These are phyloP conservation scores for Metalampra italica DNA, from an alignment of 2,888 invertebrate species.

Conservation along the genomic window DNA sequence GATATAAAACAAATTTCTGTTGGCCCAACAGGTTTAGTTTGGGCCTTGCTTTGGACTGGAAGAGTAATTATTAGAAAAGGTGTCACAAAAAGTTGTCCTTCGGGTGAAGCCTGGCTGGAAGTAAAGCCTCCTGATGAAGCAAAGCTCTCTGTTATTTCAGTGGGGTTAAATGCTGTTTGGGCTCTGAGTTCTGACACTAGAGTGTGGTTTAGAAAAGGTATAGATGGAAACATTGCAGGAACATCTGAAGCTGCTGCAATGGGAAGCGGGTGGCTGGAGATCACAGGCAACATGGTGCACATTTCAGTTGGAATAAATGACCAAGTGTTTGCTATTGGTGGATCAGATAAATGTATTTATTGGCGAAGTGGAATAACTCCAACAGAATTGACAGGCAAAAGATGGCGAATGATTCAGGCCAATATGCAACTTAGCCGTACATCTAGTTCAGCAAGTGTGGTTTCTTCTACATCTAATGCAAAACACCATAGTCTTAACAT, in stretches of 20 bases:
- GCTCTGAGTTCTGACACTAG: constrained; percentile 89
- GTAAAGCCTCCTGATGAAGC: constrained; percentile 85
- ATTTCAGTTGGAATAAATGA: constrained; percentile 93
- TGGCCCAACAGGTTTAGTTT: constrained; percentile 91
- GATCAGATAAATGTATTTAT: constrained; percentile 88
- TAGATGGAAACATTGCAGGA: constrained; percentile 84
- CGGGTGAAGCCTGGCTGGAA: constrained; percentile 88
- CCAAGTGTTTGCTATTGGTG: constrained; percentile 93
- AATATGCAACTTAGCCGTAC: constrained; percentile 90
- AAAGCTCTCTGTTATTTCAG: constrained; percentile 86
- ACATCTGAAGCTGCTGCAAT: constrained; percentile 86
- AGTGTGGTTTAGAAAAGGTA: constrained; percentile 91
- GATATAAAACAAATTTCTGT: constrained; percentile 92
- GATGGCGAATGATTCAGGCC: constrained; percentile 89
- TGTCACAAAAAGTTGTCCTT: constrained; percentile 86
- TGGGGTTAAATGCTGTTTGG: constrained; percentile 89
- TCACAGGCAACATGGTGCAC: constrained; percentile 90
- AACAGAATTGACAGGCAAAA: constrained; percentile 89
- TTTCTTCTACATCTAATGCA: constrained; percentile 79
- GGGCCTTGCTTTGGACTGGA: constrained; percentile 92
- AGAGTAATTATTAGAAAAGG: constrained; percentile 89
- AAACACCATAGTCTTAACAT: constrained; percentile 84
- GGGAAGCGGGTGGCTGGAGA: constrained; percentile 93
- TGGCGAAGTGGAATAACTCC: constrained; percentile 86
- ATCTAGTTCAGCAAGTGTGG: constrained; percentile 87